Evolutionary conservation across 2,888 invertebrate genomes (phyloP).

Genomic region (Ischnus inquisitorius): DNA sequence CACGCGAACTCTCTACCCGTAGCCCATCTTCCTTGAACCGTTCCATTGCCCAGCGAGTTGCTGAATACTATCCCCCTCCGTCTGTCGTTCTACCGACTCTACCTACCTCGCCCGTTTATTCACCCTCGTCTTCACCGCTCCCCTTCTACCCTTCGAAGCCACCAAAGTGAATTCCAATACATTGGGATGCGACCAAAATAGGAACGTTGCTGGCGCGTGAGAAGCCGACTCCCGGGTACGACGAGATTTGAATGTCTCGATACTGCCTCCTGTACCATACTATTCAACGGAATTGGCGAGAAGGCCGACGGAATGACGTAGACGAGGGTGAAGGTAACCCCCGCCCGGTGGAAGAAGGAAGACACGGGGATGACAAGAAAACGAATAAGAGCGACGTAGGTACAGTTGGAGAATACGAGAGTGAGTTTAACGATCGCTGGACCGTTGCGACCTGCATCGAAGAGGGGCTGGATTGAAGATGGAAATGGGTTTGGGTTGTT

Average conservation of each 20-base stretch:
- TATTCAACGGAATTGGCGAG: slow-evolving; percentile 71
- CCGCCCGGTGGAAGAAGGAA: slow-evolving; percentile 11
- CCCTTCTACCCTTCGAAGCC: slow-evolving; percentile 47
- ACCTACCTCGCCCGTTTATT: slow-evolving; percentile 46
- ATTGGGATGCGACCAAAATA: slow-evolving; percentile 78
- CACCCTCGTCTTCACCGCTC: slow-evolving; percentile 54
- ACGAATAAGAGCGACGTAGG: slow-evolving; percentile 8
- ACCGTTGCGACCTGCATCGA: slow-evolving; percentile 5
- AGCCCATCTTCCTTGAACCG: slow-evolving; percentile 43
- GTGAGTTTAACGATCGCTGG: background rate
- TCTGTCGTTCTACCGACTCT: slow-evolving; percentile 31
- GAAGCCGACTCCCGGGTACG: slow-evolving; percentile 57
- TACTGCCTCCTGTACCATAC: slow-evolving; percentile 11
- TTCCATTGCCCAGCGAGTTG: slow-evolving; percentile 18
- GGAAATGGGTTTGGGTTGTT: background rate
- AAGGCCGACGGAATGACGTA: slow-evolving; percentile 66
- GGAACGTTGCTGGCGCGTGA: slow-evolving; percentile 67
- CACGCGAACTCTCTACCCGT: slow-evolving; percentile 21
- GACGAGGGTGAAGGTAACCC: slow-evolving; percentile 64
- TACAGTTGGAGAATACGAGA: slow-evolving; percentile 1
- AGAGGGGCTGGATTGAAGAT: background rate
- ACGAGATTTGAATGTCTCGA: slow-evolving; percentile 79
- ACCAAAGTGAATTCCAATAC: slow-evolving; percentile 80
- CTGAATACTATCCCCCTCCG: slow-evolving; percentile 30
- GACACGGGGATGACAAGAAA: slow-evolving; percentile 14